Evolutionary conservation across 2,888 invertebrate genomes (phyloP).

Genomic region (Scaeva pyrastri): DNA sequence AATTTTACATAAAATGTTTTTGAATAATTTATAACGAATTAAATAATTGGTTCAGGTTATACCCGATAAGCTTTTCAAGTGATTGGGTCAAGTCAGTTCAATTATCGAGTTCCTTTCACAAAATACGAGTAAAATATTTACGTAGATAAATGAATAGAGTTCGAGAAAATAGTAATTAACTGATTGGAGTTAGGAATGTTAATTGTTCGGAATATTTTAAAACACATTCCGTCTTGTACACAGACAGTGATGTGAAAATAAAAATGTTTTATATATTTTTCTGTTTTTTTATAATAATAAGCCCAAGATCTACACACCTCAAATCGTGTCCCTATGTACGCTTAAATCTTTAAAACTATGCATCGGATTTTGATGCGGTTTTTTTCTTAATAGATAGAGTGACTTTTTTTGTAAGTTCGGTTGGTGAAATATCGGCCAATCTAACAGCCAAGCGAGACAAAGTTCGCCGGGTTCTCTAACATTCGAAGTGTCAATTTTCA

Average conservation of each 20-base stretch:
- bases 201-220: constrained; percentile 1
- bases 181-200: not conserved
- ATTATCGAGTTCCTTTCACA: not conserved
- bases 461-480: too few relatives aligned
- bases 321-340: too few relatives aligned
- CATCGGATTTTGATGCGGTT: too few relatives aligned
- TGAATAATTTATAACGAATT: not conserved
- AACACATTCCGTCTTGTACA: not conserved
- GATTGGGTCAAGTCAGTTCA: constrained; percentile 13
- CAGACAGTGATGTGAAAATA: not conserved
- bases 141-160: not conserved
- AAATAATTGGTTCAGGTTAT: not conserved
- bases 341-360: too few relatives aligned
- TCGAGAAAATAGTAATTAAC: constrained; percentile 2
- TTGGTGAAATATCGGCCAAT: too few relatives aligned
- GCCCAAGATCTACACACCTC: too few relatives aligned
- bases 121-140: too few relatives aligned
- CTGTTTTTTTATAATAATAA: too few relatives aligned
- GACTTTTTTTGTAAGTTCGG: too few relatives aligned
- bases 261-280: not conserved
- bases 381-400: too few relatives aligned
- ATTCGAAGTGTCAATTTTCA: too few relatives aligned
- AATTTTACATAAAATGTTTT: not conserved
- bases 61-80: not conserved
- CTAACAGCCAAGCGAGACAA: too few relatives aligned